These are phyloP conservation scores for Plusia festucae DNA, from an alignment of 2,888 invertebrate species.

Conservation along the genomic window DNA sequence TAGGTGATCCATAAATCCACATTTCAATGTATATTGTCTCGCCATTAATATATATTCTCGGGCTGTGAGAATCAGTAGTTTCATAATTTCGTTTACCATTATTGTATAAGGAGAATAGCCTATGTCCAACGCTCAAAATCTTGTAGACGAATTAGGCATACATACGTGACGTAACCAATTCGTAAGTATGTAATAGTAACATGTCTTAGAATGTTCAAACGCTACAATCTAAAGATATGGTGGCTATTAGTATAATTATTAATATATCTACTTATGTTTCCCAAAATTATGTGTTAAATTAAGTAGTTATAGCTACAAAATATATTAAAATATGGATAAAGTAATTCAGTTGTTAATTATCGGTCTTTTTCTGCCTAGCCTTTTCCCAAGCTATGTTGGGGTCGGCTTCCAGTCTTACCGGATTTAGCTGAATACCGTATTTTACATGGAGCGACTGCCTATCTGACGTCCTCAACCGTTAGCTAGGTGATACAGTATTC, in stretches of 20 bases:
- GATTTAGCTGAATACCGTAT: too few species aligned
- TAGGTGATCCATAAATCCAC: constrained; percentile 51
- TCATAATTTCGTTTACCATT: constrained; percentile 42
- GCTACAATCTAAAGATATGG: constrained; percentile 26
- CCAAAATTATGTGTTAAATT: constrained; percentile 15
- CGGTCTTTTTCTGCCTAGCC: too few species aligned
- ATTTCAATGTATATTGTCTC: constrained; percentile 34
- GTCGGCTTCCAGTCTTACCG: too few species aligned
- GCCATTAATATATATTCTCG: constrained; percentile 72
- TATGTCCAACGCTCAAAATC: constrained; percentile 60
- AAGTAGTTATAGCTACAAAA: constrained; percentile 30
- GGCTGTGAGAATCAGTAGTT: constrained; percentile 70
- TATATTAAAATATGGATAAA: constrained; percentile 19
- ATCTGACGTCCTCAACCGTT: too few species aligned
- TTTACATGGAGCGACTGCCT: too few species aligned
- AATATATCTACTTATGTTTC: constrained; percentile 6
- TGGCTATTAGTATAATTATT: constrained; percentile 36
- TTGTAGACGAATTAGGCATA: constrained; percentile 54
- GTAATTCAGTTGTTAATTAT: not conserved
- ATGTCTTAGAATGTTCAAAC: constrained; percentile 37
- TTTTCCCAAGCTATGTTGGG: too few species aligned
- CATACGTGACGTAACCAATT: constrained; percentile 33
- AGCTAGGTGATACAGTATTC: too few species aligned
- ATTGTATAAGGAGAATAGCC: constrained; percentile 54
- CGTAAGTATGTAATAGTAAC: constrained; percentile 33